Evolutionary conservation across 2,888 invertebrate genomes (phyloP).

Genomic region (Prosapia bicincta): DNA sequence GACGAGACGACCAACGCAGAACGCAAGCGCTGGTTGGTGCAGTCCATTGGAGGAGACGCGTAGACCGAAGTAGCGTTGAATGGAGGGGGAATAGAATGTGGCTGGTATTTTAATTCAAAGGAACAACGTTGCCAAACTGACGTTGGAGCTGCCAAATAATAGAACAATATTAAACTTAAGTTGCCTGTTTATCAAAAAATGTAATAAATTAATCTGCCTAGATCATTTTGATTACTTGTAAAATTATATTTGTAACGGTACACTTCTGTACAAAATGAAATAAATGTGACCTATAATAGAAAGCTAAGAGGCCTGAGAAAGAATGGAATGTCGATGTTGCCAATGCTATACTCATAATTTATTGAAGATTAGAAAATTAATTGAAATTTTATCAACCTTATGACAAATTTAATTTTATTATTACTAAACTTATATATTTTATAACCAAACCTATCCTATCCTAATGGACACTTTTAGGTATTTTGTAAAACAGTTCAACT

Average conservation of each 20-base stretch:
- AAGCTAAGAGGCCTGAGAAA: background rate
- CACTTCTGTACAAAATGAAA: background rate
- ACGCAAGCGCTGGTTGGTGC: background rate
- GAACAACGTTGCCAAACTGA: slow-evolving; percentile 27
- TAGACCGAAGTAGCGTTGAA: slow-evolving; percentile 1
- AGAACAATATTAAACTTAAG: background rate
- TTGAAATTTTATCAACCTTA: too few relatives aligned
- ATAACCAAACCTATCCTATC: too few relatives aligned
- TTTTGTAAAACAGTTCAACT: too few relatives aligned
- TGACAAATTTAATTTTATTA: too few relatives aligned
- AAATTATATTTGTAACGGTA: background rate
- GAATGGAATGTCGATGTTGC: slow-evolving; percentile 12
- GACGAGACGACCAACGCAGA: background rate
- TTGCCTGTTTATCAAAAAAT: background rate
- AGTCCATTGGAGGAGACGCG: background rate
- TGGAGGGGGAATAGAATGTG: slow-evolving; percentile 19
- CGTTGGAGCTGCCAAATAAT: background rate
- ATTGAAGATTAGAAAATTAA: too few relatives aligned
- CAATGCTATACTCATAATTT: background rate
- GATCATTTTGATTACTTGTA: background rate
- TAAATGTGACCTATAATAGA: background rate
- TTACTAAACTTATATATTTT: too few relatives aligned
- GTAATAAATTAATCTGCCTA: background rate
- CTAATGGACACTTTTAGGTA: too few relatives aligned
- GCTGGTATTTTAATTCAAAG: slow-evolving; percentile 31